These are phyloP conservation scores for Sinella curviseta DNA, from an alignment of 1,140 invertebrate species.

Conservation along the genomic window DNA sequence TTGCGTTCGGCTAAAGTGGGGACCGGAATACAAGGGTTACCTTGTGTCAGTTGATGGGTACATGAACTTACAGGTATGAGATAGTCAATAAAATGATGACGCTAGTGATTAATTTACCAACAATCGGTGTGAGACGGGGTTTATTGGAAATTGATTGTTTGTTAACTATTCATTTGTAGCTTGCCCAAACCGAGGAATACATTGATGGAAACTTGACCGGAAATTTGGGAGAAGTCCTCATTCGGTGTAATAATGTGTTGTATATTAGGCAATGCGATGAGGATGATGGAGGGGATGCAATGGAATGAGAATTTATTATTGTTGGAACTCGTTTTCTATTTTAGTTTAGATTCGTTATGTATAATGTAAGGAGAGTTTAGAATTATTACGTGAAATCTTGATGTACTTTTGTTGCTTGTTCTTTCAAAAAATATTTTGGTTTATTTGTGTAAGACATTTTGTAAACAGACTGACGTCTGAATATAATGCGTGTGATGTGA, in stretches of 20 bases:
- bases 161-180: conserved; percentile 53
- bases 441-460: too few relatives aligned
- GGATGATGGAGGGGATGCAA: conserved; percentile 95
- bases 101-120: not conserved
- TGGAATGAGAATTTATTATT: conserved; percentile 57
- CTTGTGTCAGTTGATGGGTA: conserved; percentile 97
- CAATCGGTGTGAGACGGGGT: not conserved
- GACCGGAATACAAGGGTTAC: conserved; percentile 98
- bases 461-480: too few relatives aligned
- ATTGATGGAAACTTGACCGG: conserved; percentile 89
- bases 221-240: conserved; percentile 93
- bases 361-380: too few relatives aligned
- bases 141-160: not conserved
- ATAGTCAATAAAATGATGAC: not conserved
- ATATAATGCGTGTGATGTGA: too few relatives aligned
- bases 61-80: conserved; percentile 89
- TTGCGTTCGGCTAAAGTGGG: conserved; percentile 98
- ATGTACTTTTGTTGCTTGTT: too few relatives aligned
- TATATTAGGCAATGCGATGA: conserved; percentile 95
- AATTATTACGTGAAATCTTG: too few relatives aligned
- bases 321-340: not conserved
- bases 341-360: not conserved
- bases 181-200: conserved; percentile 98
- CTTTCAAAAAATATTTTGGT: too few relatives aligned
- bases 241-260: conserved; percentile 97